Base-by-base conservation (phyloP, 2,888 invertebrate genomes). In the Scrobipalpa atriplicella region DNA sequence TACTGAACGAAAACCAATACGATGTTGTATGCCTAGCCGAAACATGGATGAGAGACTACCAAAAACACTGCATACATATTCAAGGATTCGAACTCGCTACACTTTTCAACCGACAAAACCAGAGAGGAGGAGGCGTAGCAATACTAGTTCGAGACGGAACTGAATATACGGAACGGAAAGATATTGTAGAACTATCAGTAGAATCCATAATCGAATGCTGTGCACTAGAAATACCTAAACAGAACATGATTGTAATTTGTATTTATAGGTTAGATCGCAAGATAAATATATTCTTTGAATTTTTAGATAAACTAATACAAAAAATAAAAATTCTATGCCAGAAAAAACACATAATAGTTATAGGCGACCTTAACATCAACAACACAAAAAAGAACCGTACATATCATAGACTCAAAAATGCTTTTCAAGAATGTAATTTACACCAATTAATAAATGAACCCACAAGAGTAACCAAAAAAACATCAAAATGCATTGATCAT, bases 181-280 rank as follows among this genome's bases (percentile, higher is more conserved):
- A 58, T 7, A 10, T 58, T 13, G 8, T 2, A 21, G 16, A 58
- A 9, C 13, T 58, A 36, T 29, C 36, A 13, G 36, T 36, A n/a
- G 58, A 58, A 36, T 36, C 2, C 13, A 29, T n/a, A 1, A 36
- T 58, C 6, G 58, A 58, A 36, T 58, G 58, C n/a, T 36, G 58
- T 58, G 58, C 58, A 13, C 5, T 58, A 2, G 58, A 58, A 58
- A 13, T 58, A 7, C 38, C 38, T 38, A 36, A 36, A 36, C 5
- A 19, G 3, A 18, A 54, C 11, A 54, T 19, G 7, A 18, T 54
- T 8, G 2, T 54, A 54, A 54, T 54, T 13, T 16, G 3, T 3
- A 54, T 54, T 18, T 54, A 54, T 54, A 54, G 54, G 18, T 9
- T 18, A 3, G 54, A 54, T 21, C 54, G 54, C 11, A n/a, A 54